phyloP scores from a whole-genome alignment of 2,113 vertebrate genomes.

The Pyrgilauda ruficollis region DNA sequence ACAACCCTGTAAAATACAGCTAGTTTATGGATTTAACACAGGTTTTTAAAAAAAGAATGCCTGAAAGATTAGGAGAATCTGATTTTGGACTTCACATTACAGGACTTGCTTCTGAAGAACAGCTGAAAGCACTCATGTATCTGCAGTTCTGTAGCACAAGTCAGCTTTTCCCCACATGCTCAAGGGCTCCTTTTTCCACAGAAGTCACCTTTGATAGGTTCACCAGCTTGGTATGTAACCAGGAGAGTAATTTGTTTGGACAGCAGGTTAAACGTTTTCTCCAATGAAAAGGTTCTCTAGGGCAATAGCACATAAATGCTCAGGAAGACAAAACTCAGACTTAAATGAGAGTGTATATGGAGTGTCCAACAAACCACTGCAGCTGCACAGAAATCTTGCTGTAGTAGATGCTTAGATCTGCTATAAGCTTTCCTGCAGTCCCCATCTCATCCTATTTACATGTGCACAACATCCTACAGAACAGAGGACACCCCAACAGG shows the following conservation, averaged over 20 bases:
- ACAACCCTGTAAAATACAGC: background rate
- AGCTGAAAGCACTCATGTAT: background rate
- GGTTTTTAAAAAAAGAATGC: background rate
- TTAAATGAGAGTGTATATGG: background rate
- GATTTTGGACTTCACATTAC: background rate
- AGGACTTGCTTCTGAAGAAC: background rate
- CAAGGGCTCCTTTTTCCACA: background rate
- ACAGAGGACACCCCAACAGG: background rate
- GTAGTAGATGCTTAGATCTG: background rate
- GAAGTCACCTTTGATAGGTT: background rate
- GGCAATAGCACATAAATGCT: background rate
- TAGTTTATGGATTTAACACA: background rate
- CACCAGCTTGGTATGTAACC: background rate
- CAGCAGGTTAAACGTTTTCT: background rate
- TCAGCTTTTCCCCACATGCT: background rate
- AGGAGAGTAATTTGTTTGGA: background rate
- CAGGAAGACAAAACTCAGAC: background rate
- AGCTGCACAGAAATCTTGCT: background rate
- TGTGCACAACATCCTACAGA: rapidly evolving
- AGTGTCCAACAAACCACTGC: background rate
- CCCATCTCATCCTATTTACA: background rate
- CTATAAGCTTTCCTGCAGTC: background rate
- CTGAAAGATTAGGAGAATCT: background rate
- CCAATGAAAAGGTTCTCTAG: background rate
- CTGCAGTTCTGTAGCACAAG: background rate